A percentile compares a stretch with the other conserved stretches of the same genome.
Conservation (phyloP, 2,113 vertebrate species). For the Orycteropus afer region DNA sequence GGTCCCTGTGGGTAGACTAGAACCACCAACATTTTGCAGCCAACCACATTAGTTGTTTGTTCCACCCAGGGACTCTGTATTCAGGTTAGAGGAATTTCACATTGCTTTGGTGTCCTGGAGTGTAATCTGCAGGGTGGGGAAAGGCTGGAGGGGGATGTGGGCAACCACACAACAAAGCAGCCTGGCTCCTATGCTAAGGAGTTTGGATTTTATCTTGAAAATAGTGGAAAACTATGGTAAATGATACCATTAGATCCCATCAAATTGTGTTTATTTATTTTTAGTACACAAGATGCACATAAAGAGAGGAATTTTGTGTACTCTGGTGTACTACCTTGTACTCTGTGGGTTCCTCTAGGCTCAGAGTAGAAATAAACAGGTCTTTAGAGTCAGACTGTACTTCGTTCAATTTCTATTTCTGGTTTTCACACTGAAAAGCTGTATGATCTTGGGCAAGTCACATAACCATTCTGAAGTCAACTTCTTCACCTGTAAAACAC, state of each 20-base stretch:
- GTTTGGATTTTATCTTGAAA: not conserved
- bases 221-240: not conserved
- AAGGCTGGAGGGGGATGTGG: fast-evolving
- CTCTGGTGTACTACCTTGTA: not conserved
- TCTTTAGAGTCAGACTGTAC: not conserved
- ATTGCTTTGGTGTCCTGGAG: no score
- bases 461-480: not conserved
- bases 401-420: not conserved
- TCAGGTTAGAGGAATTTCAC: not conserved
- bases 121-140: not conserved
- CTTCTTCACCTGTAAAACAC: not conserved
- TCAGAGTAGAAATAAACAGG: not conserved
- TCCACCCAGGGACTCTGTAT: not conserved
- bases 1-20: not conserved
- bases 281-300: not conserved
- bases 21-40: not conserved
- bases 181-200: not conserved
- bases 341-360: not conserved
- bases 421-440: not conserved
- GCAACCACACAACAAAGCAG: not conserved
- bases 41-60: not conserved
- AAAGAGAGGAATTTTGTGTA: not conserved
- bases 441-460: not conserved
- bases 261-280: not conserved
- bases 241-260: not conserved